Evolutionary conservation across 1,140 invertebrate genomes (phyloP), one percentile per base, ranked within the genome.

Genomic region (Hypsibius dujardini): DNA sequence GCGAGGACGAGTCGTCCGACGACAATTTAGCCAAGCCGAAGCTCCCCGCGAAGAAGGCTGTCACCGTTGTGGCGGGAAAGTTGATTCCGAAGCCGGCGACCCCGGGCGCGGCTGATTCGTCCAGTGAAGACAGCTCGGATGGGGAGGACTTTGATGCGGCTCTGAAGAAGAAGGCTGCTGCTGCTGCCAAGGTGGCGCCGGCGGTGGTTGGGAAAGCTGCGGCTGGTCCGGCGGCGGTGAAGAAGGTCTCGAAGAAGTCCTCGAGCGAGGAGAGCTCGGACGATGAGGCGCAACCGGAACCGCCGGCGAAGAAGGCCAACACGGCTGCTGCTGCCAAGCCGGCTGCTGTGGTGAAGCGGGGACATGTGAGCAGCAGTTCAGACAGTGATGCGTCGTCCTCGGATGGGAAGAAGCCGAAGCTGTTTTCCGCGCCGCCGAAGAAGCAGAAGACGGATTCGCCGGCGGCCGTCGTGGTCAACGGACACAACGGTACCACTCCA

Each of bases 111-210:
- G n/a, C n/a, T n/a, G n/a, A n/a, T n/a, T n/a, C n/a, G n/a, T n/a
- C n/a, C n/a, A n/a, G 42, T 67, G 62, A 67, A 3, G 62, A 67
- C 62, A 42, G 3, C 3, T 67, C 62, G 62, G 62, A 67, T 67
- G 62, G 45, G 3, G 42, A 67, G 7, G 45, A 3, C 62, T 12
- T 3, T 3, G n/a, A 56, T 56, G 50, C 7, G n/a, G 7, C 50
- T 56, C 12, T 67, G 62, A 3, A 3, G 12, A 67, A 42, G 7
- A 67, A 67, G 45, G 3, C 7, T 42, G 45, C 7, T 67, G 62
- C 7, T 7, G 42, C 62, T 7, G 12, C 62, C n/a, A n/a, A n/a
- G n/a, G n/a, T n/a, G 62, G 62, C 62, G 62, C 12, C 7, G 50
- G 50, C 50, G 7, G 50, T n/a, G 50, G 50, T 7, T 56, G n/a